These are phyloP conservation scores for Choreutis nemorana DNA, from an alignment of 2,888 invertebrate species.

Conservation along the genomic window DNA sequence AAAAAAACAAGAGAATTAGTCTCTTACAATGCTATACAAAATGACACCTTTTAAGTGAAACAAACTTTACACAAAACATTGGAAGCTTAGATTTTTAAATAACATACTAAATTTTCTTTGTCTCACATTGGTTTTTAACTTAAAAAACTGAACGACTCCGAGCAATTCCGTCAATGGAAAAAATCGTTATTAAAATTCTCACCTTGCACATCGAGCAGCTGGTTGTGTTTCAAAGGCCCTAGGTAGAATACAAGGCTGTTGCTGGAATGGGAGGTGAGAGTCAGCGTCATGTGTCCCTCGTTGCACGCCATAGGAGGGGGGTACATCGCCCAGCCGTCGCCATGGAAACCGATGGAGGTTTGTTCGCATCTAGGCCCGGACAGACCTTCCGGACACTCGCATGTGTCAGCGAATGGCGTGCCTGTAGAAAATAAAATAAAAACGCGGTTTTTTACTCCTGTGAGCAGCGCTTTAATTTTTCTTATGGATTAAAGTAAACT, in stretches of 20 bases:
- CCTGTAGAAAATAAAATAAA: constrained; percentile 32
- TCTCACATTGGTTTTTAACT: no score
- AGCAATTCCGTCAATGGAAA: no score
- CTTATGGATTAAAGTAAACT: no score
- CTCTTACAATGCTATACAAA: no score
- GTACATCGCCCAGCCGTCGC: constrained; percentile 95
- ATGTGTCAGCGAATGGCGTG: constrained; percentile 69
- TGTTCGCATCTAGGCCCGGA: constrained; percentile 92
- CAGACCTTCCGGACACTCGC: constrained; percentile 81
- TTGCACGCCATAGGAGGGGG: constrained; percentile 87
- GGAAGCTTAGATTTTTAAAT: no score
- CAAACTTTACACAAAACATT: no score
- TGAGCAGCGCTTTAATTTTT: neutral
- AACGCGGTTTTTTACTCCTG: neutral
- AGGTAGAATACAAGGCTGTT: constrained; percentile 90
- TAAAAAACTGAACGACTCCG: no score
- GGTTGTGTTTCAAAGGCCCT: constrained; percentile 79
- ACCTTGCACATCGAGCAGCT: constrained; percentile 72
- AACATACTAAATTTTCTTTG: no score
- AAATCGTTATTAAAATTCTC: no score
- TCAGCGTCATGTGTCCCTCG: constrained; percentile 81
- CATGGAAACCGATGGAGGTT: constrained; percentile 85
- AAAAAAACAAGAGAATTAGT: no score
- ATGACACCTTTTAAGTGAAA: no score
- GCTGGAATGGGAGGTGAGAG: constrained; percentile 77